Percentiles rank a stretch among this genome's conserved stretches.
These are phyloP conservation scores for Macrotis lagotis DNA, from an alignment of 2,113 vertebrate genomes.

Conservation along the genomic window DNA sequence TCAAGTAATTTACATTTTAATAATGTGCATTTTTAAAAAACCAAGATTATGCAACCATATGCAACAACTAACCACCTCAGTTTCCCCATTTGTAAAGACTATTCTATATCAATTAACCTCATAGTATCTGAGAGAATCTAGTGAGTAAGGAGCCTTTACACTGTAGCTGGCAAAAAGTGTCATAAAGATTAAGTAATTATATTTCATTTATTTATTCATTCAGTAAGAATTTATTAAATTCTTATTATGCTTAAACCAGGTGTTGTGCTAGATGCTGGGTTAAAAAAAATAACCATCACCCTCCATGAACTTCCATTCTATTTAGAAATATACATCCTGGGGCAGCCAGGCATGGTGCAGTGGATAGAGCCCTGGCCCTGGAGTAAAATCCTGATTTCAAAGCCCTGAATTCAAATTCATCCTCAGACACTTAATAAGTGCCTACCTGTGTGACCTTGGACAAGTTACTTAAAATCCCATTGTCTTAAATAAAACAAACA, in stretches of 20 bases:
- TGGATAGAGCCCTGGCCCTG: no score
- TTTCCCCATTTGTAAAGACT: not conserved
- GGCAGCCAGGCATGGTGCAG: no score
- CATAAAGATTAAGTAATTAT: not conserved
- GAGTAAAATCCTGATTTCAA: no score
- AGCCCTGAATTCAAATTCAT: no score
- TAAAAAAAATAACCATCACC: not conserved
- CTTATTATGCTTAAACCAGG: not conserved
- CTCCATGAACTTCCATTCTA: not conserved
- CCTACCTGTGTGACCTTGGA: no score
- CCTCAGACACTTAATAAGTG: no score
- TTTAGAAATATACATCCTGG: not conserved
- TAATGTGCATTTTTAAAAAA: constrained; percentile 7
- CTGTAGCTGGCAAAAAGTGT: not conserved
- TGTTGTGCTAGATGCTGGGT: not conserved
- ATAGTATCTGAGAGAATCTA: constrained; percentile 14
- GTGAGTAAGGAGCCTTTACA: not conserved
- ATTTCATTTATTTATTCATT: not conserved
- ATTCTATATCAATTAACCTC: not conserved
- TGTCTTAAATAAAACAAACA: no score
- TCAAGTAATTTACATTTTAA: constrained; percentile 41
- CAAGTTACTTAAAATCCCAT: no score
- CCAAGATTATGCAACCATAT: not conserved
- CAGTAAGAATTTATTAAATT: not conserved
- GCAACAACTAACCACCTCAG: not conserved